Base-by-base conservation (phyloP, 2,888 invertebrate genomes). In the Odontomyia ornata region DNA sequence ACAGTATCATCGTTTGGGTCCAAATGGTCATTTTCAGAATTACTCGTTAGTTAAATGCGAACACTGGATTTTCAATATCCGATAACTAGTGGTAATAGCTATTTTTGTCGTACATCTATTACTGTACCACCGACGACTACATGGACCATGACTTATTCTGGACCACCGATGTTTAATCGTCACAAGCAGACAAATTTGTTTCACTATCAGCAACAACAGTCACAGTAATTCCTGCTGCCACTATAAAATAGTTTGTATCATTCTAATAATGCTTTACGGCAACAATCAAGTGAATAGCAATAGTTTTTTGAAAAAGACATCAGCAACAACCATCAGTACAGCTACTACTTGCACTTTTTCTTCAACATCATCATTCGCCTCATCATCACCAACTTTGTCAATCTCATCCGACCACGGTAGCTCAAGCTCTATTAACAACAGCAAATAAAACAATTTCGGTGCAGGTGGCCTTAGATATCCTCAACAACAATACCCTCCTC, bases 1-100 rank as follows among this genome's bases (percentile, higher is more conserved):
- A 64, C 89, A 90, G 84, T 90, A 90, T 82, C 89, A 90, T 84
- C 89, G 90, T 72, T 85, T 90, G 82, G 89, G 89, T 7, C 88
- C 89, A 11, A 88, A 88, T 78, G 89, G 88, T 81, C 88, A 89
- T 79, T 88, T 87, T 83, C 89, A 89, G 84, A 89, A 90, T 85
- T 90, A 90, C 82, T 89, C 89, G 85, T 88, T 87, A 83, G 89
- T 89, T 80, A 84, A 85, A 82, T 89, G 89, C 85, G 86, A 86
- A 82, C 83, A 85, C 78, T 89, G 89, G 89, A 88, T 83, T 89
- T 89, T 84, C 83, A 88, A 78, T 89, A 88, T 80, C 81, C 82
- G 78, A 79, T 81, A 75, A 81, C 81, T 81, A 80, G 79, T 78
- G 77, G 79, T 71, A 79, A 76, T 78, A 77, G 76, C 77, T 80